Evolutionary conservation across 1,140 invertebrate species (phyloP).

Genomic region (Oedothorax gibbosus): DNA sequence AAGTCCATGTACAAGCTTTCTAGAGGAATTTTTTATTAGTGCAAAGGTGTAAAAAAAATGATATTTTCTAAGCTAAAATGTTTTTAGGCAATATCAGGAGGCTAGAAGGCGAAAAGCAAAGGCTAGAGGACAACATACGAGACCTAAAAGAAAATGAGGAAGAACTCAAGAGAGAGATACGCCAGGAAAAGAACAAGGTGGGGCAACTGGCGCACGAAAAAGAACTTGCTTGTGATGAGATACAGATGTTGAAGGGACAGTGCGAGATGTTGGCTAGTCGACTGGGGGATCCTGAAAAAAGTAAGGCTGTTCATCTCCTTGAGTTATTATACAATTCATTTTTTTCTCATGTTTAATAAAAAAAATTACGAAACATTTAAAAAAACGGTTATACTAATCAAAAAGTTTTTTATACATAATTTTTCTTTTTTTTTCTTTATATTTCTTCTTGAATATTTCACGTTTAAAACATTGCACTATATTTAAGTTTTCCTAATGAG

Average conservation of each 20-base stretch:
- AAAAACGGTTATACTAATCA: too few species aligned
- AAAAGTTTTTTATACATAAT: too few species aligned
- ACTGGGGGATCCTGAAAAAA: constrained; percentile 52
- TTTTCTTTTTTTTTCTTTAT: too few species aligned
- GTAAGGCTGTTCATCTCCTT: not conserved
- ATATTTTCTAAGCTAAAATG: too few species aligned
- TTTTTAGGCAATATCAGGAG: constrained; percentile 40
- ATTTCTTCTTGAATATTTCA: too few species aligned
- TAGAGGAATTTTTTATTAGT: too few species aligned
- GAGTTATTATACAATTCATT: not conserved
- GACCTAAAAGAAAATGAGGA: constrained; percentile 32
- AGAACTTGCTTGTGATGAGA: constrained; percentile 44
- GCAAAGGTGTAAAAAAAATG: too few species aligned
- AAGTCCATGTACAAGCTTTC: not conserved
- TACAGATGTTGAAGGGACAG: constrained; percentile 31
- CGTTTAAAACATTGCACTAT: too few species aligned
- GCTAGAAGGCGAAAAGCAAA: constrained; percentile 44
- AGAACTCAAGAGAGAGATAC: constrained; percentile 30
- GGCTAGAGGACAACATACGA: constrained; percentile 39
- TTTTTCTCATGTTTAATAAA: not conserved
- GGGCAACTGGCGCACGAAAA: constrained; percentile 26
- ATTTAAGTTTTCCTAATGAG: too few species aligned
- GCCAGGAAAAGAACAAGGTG: constrained; percentile 17
- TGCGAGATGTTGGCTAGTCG: constrained; percentile 42
- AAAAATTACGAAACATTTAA: too few species aligned